Percentiles rank a stretch among this genome's conserved stretches.
Evolutionary conservation across 2,888 invertebrate genomes (phyloP).

Genomic region (Neria commutata): DNA sequence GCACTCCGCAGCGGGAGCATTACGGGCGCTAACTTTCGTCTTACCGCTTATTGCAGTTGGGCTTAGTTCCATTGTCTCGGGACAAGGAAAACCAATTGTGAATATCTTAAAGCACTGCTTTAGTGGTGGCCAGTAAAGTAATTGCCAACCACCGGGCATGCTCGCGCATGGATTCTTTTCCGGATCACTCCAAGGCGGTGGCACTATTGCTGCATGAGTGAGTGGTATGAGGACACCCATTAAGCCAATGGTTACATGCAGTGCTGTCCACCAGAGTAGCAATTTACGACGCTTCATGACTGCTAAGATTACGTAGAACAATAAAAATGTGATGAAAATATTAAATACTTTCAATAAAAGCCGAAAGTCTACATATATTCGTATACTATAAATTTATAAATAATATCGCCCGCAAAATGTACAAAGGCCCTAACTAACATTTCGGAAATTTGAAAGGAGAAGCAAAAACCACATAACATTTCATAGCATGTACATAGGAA

Average conservation of each 20-base stretch:
- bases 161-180: slow-evolving; percentile 81
- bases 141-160: slow-evolving; percentile 82
- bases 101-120: slow-evolving; percentile 88
- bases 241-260: slow-evolving; percentile 46
- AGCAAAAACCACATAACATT: too few species aligned
- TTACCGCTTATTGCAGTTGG: slow-evolving; percentile 63
- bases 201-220: slow-evolving; percentile 66
- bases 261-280: slow-evolving; percentile 42
- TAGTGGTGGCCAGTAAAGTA: slow-evolving; percentile 83
- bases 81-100: slow-evolving; percentile 81
- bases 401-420: too few species aligned
- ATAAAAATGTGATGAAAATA: neutral
- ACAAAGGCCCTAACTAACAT: too few species aligned
- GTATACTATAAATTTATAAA: too few species aligned
- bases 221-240: slow-evolving; percentile 39
- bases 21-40: slow-evolving; percentile 61
- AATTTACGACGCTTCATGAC: slow-evolving; percentile 51
- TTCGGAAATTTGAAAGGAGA: too few species aligned
- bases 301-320: neutral
- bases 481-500: too few species aligned
- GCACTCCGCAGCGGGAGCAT: slow-evolving; percentile 74
- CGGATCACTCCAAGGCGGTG: slow-evolving; percentile 87
- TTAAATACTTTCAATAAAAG: too few species aligned
- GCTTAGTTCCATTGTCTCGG: slow-evolving; percentile 82
- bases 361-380: too few species aligned